Conservation (phyloP, 2,888 invertebrate species). For the Catocala nupta region DNA sequence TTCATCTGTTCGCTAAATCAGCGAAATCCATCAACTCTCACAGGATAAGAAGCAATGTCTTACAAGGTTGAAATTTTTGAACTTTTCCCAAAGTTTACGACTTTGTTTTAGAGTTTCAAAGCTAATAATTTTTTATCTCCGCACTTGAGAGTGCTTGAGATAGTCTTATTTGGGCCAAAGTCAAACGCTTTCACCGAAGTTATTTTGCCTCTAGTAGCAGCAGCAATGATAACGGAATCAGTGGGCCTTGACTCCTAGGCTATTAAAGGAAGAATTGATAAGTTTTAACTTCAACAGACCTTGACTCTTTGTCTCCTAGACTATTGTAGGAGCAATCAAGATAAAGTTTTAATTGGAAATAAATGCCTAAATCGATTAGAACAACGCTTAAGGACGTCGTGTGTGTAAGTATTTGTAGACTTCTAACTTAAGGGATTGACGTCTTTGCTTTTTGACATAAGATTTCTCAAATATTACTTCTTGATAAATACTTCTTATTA, state of each 20-base stretch:
- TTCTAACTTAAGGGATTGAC: neutral
- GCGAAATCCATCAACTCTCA: constrained; percentile 43
- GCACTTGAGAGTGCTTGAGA: constrained; percentile 44
- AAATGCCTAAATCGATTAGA: constrained; percentile 46
- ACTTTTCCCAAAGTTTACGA: constrained; percentile 45
- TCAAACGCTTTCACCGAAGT: constrained; percentile 35
- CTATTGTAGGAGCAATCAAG: constrained; percentile 6
- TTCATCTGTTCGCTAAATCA: constrained; percentile 43
- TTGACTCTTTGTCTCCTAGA: constrained; percentile 18
- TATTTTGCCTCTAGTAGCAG: constrained; percentile 43
- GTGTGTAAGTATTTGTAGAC: constrained; percentile 17
- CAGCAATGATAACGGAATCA: constrained; percentile 43
- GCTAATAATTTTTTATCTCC: constrained; percentile 55
- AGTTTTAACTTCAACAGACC: constrained; percentile 3
- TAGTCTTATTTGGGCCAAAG: constrained; percentile 40
- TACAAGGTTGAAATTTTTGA: constrained; percentile 42
- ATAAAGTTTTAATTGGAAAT: constrained; percentile 52
- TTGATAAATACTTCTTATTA: no score
- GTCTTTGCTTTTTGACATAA: neutral
- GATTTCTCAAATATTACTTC: neutral
- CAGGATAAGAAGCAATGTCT: constrained; percentile 40
- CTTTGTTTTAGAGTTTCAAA: constrained; percentile 51
- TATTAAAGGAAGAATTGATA: constrained; percentile 1
- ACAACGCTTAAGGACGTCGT: constrained; percentile 22
- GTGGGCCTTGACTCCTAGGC: constrained; percentile 15